phyloP scores from a whole-genome alignment of 2,797 vertebrate genomes.

The Paratrypauchen microcephalus region DNA sequence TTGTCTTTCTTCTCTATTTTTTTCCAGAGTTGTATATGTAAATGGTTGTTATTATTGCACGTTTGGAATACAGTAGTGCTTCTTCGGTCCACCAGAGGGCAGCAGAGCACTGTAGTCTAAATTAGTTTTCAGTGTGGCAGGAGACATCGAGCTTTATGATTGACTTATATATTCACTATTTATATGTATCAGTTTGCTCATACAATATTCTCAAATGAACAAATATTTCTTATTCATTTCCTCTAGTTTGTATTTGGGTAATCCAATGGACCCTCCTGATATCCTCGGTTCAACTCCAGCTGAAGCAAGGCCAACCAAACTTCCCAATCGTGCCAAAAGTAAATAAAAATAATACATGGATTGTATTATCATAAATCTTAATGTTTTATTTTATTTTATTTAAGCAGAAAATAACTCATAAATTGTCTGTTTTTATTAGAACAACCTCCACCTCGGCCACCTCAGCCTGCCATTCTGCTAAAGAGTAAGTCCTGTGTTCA shows the following conservation, averaged over 20 bases:
- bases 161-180: too few relatives aligned
- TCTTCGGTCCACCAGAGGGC: conserved; percentile 55
- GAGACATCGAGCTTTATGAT: not conserved
- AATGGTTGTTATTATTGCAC: too few relatives aligned
- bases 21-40: too few relatives aligned
- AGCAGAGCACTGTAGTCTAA: conserved; percentile 26
- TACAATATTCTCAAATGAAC: not conserved
- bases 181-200: too few relatives aligned
- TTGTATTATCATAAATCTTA: not conserved
- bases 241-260: conserved; percentile 91
- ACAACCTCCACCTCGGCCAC: conserved; percentile 93
- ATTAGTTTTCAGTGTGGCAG: not conserved
- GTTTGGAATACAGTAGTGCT: too few relatives aligned
- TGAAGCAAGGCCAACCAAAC: conserved; percentile 83
- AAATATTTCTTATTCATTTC: conserved; percentile 2
- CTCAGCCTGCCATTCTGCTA: conserved; percentile 87
- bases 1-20: too few relatives aligned
- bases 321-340: conserved; percentile 92
- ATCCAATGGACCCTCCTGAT: conserved; percentile 98
- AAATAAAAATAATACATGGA: not conserved
- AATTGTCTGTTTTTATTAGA: conserved; percentile 72
- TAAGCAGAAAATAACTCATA: not conserved
- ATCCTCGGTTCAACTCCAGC: conserved; percentile 86
- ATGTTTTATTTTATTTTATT: not conserved
- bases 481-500: conserved; percentile 85